Evolutionary conservation across 2,113 vertebrate genomes (phyloP).

Genomic region (Euleptes europaea): DNA sequence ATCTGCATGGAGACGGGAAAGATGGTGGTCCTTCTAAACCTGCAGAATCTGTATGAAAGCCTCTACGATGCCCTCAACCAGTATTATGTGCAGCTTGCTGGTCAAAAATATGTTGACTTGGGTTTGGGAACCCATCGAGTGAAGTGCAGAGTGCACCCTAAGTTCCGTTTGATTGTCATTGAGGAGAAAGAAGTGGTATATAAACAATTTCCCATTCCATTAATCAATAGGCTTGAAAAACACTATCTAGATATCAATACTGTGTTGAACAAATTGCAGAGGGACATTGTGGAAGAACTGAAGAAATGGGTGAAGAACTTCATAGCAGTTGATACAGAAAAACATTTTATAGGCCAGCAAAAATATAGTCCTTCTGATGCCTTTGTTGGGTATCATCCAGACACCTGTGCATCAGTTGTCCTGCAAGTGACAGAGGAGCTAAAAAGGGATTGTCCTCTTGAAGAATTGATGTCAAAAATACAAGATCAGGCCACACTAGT

Average conservation of each 20-base stretch:
- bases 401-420: conserved; percentile 88
- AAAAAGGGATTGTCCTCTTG: not conserved
- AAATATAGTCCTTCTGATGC: conserved; percentile 80
- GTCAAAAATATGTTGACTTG: conserved; percentile 94
- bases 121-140: conserved; percentile 95
- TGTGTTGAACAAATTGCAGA: conserved; percentile 80
- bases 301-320: conserved; percentile 81
- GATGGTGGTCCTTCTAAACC: conserved; percentile 89
- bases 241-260: conserved; percentile 92
- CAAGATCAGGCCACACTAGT: conserved; percentile 73
- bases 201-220: conserved; percentile 89
- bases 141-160: conserved; percentile 91
- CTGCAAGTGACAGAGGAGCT: conserved; percentile 79
- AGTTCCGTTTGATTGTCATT: conserved; percentile 90
- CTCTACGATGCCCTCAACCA: conserved; percentile 97
- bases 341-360: conserved; percentile 50
- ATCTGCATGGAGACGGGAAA: conserved; percentile 96
- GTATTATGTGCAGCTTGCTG: conserved; percentile 92
- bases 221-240: conserved; percentile 97
- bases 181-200: conserved; percentile 94
- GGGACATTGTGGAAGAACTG: conserved; percentile 73
- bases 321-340: conserved; percentile 32
- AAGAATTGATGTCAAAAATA: conserved; percentile 54
- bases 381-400: conserved; percentile 91
- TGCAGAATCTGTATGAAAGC: conserved; percentile 97